Evolutionary conservation across 2,888 invertebrate genomes (phyloP).

Genomic region (Cyclophora punctaria): DNA sequence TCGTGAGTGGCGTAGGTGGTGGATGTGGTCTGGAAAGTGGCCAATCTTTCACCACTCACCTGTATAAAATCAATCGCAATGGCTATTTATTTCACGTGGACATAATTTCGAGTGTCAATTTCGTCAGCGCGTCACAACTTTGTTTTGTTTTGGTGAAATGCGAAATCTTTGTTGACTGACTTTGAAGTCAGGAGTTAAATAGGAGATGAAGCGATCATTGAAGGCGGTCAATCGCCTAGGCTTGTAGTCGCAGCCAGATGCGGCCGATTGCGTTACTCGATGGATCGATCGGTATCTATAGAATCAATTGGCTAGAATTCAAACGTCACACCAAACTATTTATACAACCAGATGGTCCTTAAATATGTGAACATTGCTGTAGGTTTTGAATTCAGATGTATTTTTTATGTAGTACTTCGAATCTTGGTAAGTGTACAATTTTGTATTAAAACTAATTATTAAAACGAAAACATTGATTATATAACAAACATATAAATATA

Average conservation of each 20-base stretch:
- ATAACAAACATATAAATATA: no score
- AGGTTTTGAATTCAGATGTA: no score
- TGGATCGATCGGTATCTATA: slow-evolving; percentile 22
- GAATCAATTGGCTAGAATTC: slow-evolving; percentile 56
- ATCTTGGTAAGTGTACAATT: no score
- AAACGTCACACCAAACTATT: slow-evolving; percentile 48
- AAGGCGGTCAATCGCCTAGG: no score
- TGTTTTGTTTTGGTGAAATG: no score
- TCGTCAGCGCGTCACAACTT: no score
- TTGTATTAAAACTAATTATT: no score
- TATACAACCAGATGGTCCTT: slow-evolving; percentile 35
- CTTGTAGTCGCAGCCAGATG: neutral
- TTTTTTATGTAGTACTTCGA: no score
- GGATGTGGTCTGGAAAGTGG: slow-evolving; percentile 48
- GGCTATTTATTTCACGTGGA: slow-evolving; percentile 12
- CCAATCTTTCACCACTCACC: slow-evolving; percentile 62
- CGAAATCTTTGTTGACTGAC: neutral
- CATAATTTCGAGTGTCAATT: neutral
- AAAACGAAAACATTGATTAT: no score
- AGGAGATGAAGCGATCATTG: no score
- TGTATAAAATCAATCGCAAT: slow-evolving; percentile 44
- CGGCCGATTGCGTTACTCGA: slow-evolving; percentile 21
- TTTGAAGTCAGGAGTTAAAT: neutral
- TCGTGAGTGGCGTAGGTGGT: slow-evolving; percentile 30
- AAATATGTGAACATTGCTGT: slow-evolving; percentile 5